Evolutionary conservation across 1,140 invertebrate genomes (phyloP).

Genomic region (Tetramorium alpestre): DNA sequence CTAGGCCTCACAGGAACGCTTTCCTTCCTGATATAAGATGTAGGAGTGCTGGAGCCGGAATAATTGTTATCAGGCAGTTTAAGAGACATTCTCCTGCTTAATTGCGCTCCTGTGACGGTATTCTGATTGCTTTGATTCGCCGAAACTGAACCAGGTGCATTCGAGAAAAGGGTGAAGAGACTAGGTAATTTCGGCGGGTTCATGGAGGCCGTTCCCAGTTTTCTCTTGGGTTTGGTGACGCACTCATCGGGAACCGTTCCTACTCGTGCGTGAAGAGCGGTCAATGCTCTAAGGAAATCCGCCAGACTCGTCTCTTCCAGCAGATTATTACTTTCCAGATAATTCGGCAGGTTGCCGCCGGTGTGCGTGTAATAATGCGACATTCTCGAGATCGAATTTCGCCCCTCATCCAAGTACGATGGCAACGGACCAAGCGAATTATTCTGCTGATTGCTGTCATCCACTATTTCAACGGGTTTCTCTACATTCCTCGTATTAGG

Average conservation of each 20-base stretch:
- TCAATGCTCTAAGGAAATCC: slow-evolving; percentile 90
- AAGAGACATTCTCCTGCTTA: slow-evolving; percentile 77
- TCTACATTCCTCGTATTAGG: slow-evolving; percentile 55
- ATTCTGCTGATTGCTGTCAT: slow-evolving; percentile 4
- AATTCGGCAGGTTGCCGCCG: slow-evolving; percentile 70
- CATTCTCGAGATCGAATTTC: slow-evolving; percentile 50
- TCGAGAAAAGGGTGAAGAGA: slow-evolving; percentile 81
- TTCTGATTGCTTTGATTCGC: slow-evolving; percentile 77
- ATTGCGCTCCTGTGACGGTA: slow-evolving; percentile 68
- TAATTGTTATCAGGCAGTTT: slow-evolving; percentile 71
- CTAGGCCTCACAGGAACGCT: slow-evolving; percentile 72
- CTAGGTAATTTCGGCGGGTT: slow-evolving; percentile 84
- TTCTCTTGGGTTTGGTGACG: slow-evolving; percentile 82
- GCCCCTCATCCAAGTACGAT: slow-evolving; percentile 16
- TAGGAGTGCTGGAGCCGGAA: slow-evolving; percentile 68
- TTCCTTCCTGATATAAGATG: slow-evolving; percentile 70
- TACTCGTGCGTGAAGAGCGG: slow-evolving; percentile 86
- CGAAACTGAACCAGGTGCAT: slow-evolving; percentile 50
- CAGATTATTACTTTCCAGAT: slow-evolving; percentile 86
- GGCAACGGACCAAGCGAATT: not conserved
- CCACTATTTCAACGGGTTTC: slow-evolving; percentile 64
- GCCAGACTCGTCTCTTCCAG: slow-evolving; percentile 92
- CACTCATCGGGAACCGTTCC: slow-evolving; percentile 78
- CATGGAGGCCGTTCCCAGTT: slow-evolving; percentile 86
- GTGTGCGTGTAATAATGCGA: slow-evolving; percentile 79